phyloP scores from a whole-genome alignment of 2,888 invertebrate genomes.

The Lycia hirtaria region DNA sequence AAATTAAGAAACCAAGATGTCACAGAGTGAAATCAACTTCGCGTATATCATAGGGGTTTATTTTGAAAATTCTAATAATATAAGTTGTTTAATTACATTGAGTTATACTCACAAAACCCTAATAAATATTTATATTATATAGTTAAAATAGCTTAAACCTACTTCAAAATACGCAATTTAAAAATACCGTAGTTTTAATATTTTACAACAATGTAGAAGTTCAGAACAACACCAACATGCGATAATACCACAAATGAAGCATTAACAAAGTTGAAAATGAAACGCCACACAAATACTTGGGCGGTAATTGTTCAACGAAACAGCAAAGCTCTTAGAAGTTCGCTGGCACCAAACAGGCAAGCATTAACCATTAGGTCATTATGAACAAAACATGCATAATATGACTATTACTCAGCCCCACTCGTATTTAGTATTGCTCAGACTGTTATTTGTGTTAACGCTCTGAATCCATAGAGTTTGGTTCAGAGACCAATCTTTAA shows the following conservation, averaged over 20 bases:
- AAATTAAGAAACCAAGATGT: too few species aligned
- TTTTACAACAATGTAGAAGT: background rate
- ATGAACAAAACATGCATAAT: constrained; percentile 13
- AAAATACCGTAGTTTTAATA: too few species aligned
- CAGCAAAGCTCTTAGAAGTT: constrained; percentile 1
- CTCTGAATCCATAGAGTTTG: background rate
- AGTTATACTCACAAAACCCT: too few species aligned
- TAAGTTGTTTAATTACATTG: too few species aligned
- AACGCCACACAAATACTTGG: constrained; percentile 2
- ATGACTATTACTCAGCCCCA: constrained; percentile 13
- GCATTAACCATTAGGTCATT: constrained; percentile 9
- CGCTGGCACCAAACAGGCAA: constrained; percentile 1
- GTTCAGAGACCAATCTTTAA: constrained; percentile 6
- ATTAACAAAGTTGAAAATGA: background rate
- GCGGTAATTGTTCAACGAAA: background rate
- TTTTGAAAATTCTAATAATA: too few species aligned
- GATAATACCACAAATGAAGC: background rate
- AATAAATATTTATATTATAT: too few species aligned
- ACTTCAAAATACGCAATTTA: too few species aligned
- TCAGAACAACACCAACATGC: background rate
- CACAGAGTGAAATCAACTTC: too few species aligned
- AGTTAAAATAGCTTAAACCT: too few species aligned
- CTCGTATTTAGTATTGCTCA: constrained; percentile 11
- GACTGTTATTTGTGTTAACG: constrained; percentile 6
- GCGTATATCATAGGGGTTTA: too few species aligned